A percentile compares a stretch with the other conserved stretches of the same genome.
phyloP scores from a whole-genome alignment of 2,888 invertebrate species.

The Agrochola litura region DNA sequence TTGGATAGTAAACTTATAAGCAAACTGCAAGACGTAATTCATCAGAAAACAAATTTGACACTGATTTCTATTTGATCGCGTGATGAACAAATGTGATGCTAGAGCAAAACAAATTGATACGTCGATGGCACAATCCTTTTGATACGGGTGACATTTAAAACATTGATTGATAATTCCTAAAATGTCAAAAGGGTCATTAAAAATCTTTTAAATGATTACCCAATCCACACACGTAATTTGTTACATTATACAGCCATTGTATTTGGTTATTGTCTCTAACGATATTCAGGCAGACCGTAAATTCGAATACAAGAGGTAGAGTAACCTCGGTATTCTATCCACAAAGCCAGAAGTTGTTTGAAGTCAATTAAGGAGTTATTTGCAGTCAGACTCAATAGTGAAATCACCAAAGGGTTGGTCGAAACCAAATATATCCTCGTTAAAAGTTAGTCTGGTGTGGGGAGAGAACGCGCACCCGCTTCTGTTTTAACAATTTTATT shows the following conservation, averaged over 20 bases:
- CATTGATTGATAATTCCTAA: constrained; percentile 13
- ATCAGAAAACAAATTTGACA: background rate
- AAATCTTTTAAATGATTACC: constrained; percentile 28
- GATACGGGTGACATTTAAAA: constrained; percentile 18
- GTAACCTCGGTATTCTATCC: constrained; percentile 78
- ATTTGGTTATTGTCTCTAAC: constrained; percentile 53
- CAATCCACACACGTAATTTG: constrained; percentile 38
- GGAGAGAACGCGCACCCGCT: constrained; percentile 76
- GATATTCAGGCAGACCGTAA: constrained; percentile 64
- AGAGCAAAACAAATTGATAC: constrained; percentile 10
- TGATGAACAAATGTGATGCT: constrained; percentile 2
- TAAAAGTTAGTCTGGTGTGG: constrained; percentile 88
- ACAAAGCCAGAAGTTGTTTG: constrained; percentile 86
- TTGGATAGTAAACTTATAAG: background rate
- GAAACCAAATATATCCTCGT: constrained; percentile 90
- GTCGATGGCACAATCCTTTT: constrained; percentile 13
- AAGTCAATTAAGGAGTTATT: constrained; percentile 90
- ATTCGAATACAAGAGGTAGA: constrained; percentile 60
- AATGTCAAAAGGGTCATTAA: constrained; percentile 25
- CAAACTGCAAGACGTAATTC: background rate
- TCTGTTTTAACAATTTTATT: constrained; percentile 89
- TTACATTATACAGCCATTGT: constrained; percentile 41
- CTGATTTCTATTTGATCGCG: background rate
- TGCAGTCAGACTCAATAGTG: constrained; percentile 89
- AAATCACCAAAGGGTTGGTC: constrained; percentile 90